These are phyloP conservation scores for Latrodectus geometricus DNA, from an alignment of 1,140 invertebrate species.

Conservation along the genomic window DNA sequence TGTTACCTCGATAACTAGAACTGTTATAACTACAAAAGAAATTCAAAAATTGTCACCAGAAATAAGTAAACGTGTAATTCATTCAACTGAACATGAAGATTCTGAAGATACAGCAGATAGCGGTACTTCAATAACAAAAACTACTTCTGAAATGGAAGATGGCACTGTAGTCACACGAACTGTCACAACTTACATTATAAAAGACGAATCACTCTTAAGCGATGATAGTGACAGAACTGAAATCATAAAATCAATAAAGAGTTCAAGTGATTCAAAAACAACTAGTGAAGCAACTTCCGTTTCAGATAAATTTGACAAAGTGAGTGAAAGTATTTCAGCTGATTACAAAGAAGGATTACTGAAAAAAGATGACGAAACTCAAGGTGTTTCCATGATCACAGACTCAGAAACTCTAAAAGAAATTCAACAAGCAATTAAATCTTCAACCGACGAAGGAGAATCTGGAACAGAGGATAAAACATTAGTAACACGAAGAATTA, in stretches of 20 bases:
- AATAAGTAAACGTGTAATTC: neutral
- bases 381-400: too few relatives aligned
- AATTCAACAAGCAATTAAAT: too few relatives aligned
- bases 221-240: neutral
- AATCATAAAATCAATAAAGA: too few relatives aligned
- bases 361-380: too few relatives aligned
- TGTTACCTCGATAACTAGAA: constrained; percentile 8
- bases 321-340: neutral
- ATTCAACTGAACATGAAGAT: neutral
- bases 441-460: neutral
- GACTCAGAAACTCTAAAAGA: too few relatives aligned
- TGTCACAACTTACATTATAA: neutral
- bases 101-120: neutral
- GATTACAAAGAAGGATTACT: too few relatives aligned
- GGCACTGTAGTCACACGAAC: neutral
- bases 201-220: neutral
- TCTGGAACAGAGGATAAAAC: neutral
- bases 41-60: neutral
- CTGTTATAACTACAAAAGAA: neutral
- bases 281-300: neutral
- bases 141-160: neutral
- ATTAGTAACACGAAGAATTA: constrained; percentile 2
- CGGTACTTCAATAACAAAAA: neutral
- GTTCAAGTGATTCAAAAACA: neutral
- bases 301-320: neutral